These are phyloP conservation scores for Morus bassanus DNA, from an alignment of 2,797 vertebrate species.

Conservation along the genomic window DNA sequence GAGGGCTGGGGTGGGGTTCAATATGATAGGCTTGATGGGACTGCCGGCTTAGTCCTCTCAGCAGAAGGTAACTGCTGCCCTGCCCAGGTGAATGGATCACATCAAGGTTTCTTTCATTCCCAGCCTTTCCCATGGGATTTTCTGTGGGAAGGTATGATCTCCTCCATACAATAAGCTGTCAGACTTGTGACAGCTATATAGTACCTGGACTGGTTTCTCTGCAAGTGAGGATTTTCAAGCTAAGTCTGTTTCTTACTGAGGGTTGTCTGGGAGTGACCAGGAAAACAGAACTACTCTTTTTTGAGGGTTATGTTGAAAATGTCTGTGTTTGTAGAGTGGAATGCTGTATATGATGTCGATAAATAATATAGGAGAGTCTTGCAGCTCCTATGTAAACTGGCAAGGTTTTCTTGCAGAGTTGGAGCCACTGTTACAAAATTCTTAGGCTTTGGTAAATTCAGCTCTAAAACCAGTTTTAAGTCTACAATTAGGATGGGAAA, in stretches of 20 bases:
- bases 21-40: not conserved
- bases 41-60: not conserved
- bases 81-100: not conserved
- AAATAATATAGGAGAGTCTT: not conserved
- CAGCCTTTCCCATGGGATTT: conserved; percentile 2
- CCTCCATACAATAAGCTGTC: conserved; percentile 11
- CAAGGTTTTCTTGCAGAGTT: not conserved
- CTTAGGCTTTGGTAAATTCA: not conserved
- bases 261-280: not conserved
- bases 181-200: conserved; percentile 42
- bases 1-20: not conserved
- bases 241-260: not conserved
- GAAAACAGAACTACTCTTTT: not conserved
- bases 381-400: not conserved
- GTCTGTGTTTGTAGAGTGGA: not conserved
- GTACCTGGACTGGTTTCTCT: not conserved
- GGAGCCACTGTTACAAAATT: not conserved
- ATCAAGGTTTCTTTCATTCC: not conserved
- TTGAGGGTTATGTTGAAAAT: not conserved
- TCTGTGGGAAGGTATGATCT: conserved; percentile 2
- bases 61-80: not conserved
- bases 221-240: not conserved
- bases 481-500: not conserved
- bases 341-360: not conserved
- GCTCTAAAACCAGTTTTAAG: not conserved